Conservation (phyloP, 2,113 vertebrate species). For the Indri indri region DNA sequence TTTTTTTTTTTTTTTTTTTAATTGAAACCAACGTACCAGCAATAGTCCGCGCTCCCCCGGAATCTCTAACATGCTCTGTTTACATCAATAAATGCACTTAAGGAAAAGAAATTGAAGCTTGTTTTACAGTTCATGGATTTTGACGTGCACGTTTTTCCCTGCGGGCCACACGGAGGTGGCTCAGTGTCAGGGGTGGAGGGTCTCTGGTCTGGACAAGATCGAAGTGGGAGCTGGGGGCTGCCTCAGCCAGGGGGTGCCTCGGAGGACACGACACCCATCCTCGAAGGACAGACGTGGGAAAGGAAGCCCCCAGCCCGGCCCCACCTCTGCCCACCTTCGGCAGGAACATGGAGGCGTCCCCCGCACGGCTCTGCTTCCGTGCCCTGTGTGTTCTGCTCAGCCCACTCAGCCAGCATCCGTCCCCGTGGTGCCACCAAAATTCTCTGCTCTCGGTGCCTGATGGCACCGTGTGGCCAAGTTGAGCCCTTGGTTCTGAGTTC, state of each 20-base stretch:
- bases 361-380: accelerated
- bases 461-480: background rate
- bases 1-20: background rate
- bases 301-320: background rate
- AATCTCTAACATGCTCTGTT: conserved; percentile 77
- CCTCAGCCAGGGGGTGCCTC: background rate
- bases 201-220: too few species aligned
- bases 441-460: background rate
- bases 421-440: accelerated
- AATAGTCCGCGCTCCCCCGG: conserved; percentile 62
- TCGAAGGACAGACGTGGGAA: background rate
- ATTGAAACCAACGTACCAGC: conserved; percentile 20
- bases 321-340: accelerated
- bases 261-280: background rate
- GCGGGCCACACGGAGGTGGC: background rate
- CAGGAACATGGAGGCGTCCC: background rate
- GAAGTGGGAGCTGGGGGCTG: background rate
- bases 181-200: too few species aligned
- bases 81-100: conserved; percentile 79
- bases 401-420: accelerated
- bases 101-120: conserved; percentile 77
- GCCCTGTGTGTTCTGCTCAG: accelerated
- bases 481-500: background rate
- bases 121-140: conserved; percentile 64
- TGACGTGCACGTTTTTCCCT: conserved; percentile 13